Base-by-base conservation (phyloP, 2,888 invertebrate species). In the Cheilosia vernalis region DNA sequence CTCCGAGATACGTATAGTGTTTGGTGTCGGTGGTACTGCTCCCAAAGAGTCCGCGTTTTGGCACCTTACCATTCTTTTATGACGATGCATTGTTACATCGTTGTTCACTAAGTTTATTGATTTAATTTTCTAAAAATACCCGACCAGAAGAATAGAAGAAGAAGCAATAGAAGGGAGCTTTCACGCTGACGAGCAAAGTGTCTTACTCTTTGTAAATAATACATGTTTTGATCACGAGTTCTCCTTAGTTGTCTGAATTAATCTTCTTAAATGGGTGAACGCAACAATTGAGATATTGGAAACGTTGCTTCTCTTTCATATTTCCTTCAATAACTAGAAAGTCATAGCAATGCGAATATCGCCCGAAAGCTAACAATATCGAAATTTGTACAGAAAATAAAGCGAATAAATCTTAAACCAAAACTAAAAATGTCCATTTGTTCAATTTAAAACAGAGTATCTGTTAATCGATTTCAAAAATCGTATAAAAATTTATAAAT, bases 1-100 rank as follows among this genome's bases (percentile, higher is more conserved):
- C 60, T 76, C 60, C 40, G 47, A 37, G 37, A 60, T 27, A 21
- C 53, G 33, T 69, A 15, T 37, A 2, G 15, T 21, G 56, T 21
- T n/a, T 58, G 17, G 30, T 33, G 37, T 37, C 13, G 21, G 4
- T 27, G 24, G 7, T 40, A 49, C 3, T 74, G 55, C 47, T 19
- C 56, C 24, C 51, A 40, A 49, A 66, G 49, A 30, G 58, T 42
- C 56, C 51, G 49, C 51, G 51, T 76, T 47, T 76, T 76, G 76
- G 76, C 66, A 76, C 10, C 58, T 30, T 2, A 53, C 47, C 66
- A 66, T 2, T 19, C 13, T 49, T 47, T 56, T 47, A 56, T 73
- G 64, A 74, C 64, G 64, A 30, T 63, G 33, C n/a, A 47, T 56
- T 27, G 33, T 58, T 51, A 76, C 51, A 58, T 76, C 64, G 66